Percentiles rank a stretch among this genome's conserved stretches.
Conservation (phyloP, 92 coral and sea anemone species). For the Epizoanthus scotinus region DNA sequence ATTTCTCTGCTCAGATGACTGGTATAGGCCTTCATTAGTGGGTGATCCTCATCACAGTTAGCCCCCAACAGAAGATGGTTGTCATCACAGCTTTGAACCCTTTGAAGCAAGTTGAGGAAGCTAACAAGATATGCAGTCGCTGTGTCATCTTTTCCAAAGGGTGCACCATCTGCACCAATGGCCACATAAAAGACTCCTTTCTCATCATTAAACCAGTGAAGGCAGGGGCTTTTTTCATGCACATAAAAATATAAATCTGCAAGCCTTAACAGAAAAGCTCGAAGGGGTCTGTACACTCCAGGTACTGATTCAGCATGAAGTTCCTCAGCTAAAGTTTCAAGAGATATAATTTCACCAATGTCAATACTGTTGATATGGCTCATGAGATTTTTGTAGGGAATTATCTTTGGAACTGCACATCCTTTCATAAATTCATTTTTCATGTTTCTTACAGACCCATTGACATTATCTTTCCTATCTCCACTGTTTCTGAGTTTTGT, state of each 20-base stretch:
- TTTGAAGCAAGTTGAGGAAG: constrained; percentile 39
- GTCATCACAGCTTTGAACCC: constrained; percentile 39
- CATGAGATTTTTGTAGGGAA: constrained; percentile 64
- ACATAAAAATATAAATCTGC: constrained; percentile 53
- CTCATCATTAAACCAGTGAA: constrained; percentile 71
- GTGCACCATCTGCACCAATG: too few relatives aligned
- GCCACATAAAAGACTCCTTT: constrained; percentile 50
- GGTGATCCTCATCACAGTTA: constrained; percentile 42
- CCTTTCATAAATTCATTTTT: constrained; percentile 50
- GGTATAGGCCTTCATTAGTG: constrained; percentile 30
- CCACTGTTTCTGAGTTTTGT: constrained; percentile 58
- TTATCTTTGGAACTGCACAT: constrained; percentile 61
- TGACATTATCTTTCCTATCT: constrained; percentile 47
- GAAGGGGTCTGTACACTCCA: constrained; percentile 62
- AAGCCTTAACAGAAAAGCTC: constrained; percentile 53
- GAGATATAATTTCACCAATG: constrained; percentile 50
- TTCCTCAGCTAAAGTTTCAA: constrained; percentile 53
- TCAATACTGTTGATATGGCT: constrained; percentile 46
- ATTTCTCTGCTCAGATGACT: constrained; percentile 28
- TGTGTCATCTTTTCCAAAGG: constrained; percentile 72
- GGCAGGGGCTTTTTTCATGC: constrained; percentile 54
- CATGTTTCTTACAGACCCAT: neutral
- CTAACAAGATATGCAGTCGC: constrained; percentile 59
- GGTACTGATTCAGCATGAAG: constrained; percentile 42
- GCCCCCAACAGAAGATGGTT: constrained; percentile 26